Evolutionary conservation across 2,888 invertebrate species (phyloP), one percentile per base, ranked within the genome.

Genomic region (Conchocele bisecta): DNA sequence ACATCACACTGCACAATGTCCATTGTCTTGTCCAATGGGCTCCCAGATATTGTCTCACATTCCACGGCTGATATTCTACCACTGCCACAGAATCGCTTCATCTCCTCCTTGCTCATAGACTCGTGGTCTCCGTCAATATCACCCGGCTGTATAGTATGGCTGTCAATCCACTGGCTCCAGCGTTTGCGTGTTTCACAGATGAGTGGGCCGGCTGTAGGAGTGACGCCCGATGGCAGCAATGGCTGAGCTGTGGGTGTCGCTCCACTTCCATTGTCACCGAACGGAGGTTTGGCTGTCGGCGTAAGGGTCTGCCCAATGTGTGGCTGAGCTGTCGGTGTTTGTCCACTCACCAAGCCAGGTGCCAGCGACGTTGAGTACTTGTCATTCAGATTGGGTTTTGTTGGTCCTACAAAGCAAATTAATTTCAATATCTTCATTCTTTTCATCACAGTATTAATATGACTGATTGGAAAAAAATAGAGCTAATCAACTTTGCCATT

Each of bases 1-100:
- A 96, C 88, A 28, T 78, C 79, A 63, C 90, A 90, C 13, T 57
- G 53, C 5, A 75, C 73, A 9, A 79, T 76, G 51, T 86, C 85
- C 2, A 79, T 74, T 11, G 84, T 79, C 20, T 71, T 67, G 31
- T 68, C 70, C 31, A 64, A 72, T n/a, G 78, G 71, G 6, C 67
- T 66, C 7, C 78, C 79, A 39, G 76, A 70, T 6, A 79, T 51
- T 22, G 84, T 83, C 46, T 80, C 54, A 79, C 89, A 89, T 64
- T 89, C 83, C 7, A 89, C 82, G 17, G 78, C 66, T 1, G 61
- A 75, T 13, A 90, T 82, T 28, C 73, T 64, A 24, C 85, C 86
- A 15, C 63, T 59, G 11, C 74, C 57, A 67, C 86, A 86, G 79
- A 85, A 84, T 7, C 68, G 29, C n/a, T 56, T 41, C 57, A 78